phyloP scores from a whole-genome alignment of 2,113 vertebrate genomes.

The Dasyprocta punctata region DNA sequence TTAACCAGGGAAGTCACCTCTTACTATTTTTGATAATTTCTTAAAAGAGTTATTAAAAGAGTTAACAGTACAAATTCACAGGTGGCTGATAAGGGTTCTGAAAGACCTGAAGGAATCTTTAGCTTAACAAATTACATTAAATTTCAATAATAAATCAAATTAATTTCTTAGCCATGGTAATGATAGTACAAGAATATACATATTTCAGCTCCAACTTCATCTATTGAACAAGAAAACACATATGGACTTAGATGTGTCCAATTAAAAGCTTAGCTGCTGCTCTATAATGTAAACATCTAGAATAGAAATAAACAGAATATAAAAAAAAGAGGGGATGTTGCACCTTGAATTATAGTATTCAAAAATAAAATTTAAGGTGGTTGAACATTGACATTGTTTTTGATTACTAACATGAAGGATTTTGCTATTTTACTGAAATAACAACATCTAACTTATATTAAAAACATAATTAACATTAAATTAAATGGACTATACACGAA shows the following conservation, averaged over 20 bases:
- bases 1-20: neutral
- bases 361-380: constrained; percentile 42
- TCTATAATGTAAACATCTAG: constrained; percentile 17
- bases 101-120: constrained; percentile 47
- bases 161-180: constrained; percentile 25
- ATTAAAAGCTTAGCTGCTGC: neutral
- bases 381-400: neutral
- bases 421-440: constrained; percentile 37
- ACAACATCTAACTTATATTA: neutral
- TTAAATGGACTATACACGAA: neutral
- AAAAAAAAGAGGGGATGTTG: neutral
- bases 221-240: neutral
- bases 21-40: constrained; percentile 44
- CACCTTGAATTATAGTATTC: neutral
- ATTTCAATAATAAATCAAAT: constrained; percentile 47
- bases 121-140: neutral
- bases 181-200: constrained; percentile 31
- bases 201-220: constrained; percentile 44
- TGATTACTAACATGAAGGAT: neutral
- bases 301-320: neutral
- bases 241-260: neutral
- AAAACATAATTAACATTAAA: constrained; percentile 20
- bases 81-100: neutral
- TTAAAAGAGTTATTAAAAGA: constrained; percentile 42
- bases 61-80: constrained; percentile 48